Evolutionary conservation across 2,113 vertebrate genomes (phyloP), one percentile per base, ranked within the genome.

Genomic region (cattle (Bos taurus)): DNA sequence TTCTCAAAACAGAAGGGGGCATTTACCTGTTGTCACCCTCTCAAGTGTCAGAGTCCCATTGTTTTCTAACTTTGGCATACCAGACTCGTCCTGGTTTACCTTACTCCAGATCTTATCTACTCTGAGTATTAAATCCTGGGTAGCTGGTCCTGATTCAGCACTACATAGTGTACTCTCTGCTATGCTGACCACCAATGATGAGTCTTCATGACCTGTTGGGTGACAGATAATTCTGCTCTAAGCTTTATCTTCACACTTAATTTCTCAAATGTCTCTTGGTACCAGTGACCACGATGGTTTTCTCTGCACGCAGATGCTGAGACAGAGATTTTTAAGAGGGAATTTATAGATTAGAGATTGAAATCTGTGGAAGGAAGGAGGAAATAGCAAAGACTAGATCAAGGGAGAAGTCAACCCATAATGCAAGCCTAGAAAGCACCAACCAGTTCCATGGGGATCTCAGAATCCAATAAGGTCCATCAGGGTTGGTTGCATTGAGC

Each of bases 401-500:
- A 4, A 54, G 10, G 36, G 12, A 56, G 7, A 67, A 52, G 7
- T 8, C 2, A 54, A 64, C 50, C 8, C 14, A 0, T 59, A 57
- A 84, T 25, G 30, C 17, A 71, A n/a, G 4, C 3, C 10, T 36
- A 52, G 26, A 25, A 36, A 33, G 6, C 36, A 33, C 33, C 57
- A 52, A n/a, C 21, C 0, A 84, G 3, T 25, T 21, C 13, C 25
- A 40, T 8, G 2, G 23, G 13, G 10, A 57, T 30, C 1, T 52
- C 26, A 57, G 7, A 67, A 59, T 14, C 30, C 56, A 30, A 21
- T 16, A 82, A 52, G 5, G 5, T 15, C 6, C 14, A 25, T 50
- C 16, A 23, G 52, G n/a, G 10, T 74, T 74, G 23, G 25, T 13
- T 60, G n/a, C 9, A 60, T 3, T 59, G 59, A 57, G 43, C 19